Evolutionary conservation across 2,797 vertebrate genomes (phyloP), one percentile per base, ranked within the genome.

Genomic region (Coranthus polyacanthus): DNA sequence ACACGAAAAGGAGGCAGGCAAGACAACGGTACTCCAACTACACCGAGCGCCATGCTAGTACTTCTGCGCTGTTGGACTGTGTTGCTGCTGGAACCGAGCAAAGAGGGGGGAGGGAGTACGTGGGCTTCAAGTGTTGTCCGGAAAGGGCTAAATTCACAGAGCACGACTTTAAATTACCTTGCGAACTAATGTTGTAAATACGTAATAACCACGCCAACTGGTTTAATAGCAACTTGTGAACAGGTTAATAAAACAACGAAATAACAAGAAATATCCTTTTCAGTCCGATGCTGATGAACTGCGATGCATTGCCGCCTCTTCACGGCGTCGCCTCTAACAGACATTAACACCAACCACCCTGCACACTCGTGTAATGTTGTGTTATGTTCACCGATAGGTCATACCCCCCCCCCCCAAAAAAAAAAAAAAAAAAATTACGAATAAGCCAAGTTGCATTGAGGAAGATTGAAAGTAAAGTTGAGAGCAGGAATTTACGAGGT

Each of bases 11-110:
- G 51, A 67, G 54, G 63, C 59, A 51, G 47, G 39, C 46, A 44
- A 84, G 63, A 80, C 79, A 59, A 59, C 45, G 50, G 73, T 81
- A 83, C 72, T 87, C 83, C 74, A 13, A 52, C 65, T 12, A 50
- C 58, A 60, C 72, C 58, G 65, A 84, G 82, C 92, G 90, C 92
- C 92, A 94, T 93, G 87, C 81, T 90, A 85, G 68, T 60, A 63
- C 64, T 76, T 34, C 21, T 78, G 75, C 51, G 66, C 74, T 43
- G 66, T 71, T 49, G 74, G 60, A 83, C 82, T 62, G 77, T 52
- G 82, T 42, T 75, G 85, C 72, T 83, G 89, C 70, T 84, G 89
- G 81, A 85, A 79, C 84, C 83, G 65, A 77, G 57, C 69, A 34
- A 50, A 16, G 67, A 57, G 79, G 72, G n/a, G 78, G 84, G 81